Conservation (phyloP, 2,888 invertebrate genomes). For the Eupeodes latifasciatus region DNA sequence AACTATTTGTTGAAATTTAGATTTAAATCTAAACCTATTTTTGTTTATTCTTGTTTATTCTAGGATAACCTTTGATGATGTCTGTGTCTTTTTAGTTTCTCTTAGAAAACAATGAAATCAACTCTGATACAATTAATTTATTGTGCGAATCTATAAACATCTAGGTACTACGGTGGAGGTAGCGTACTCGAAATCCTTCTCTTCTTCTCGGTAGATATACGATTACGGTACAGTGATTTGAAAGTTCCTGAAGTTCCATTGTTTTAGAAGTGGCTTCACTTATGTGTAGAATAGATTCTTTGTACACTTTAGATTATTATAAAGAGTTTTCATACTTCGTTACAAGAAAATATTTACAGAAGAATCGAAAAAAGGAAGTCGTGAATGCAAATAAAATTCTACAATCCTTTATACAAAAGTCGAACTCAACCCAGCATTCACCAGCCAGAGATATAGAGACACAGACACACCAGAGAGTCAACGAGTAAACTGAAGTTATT, state of each 20-base stretch:
- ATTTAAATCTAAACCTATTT: background rate
- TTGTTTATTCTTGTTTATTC: conserved; percentile 2
- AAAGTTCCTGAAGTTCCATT: background rate
- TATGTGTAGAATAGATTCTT: background rate
- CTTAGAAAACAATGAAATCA: conserved; percentile 1
- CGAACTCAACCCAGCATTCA: background rate
- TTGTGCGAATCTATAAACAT: background rate
- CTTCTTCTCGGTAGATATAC: background rate
- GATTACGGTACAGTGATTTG: background rate
- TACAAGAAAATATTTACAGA: background rate
- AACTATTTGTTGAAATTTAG: background rate
- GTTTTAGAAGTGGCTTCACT: background rate
- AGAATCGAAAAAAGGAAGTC: background rate
- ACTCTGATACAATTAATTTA: background rate
- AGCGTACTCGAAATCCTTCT: background rate
- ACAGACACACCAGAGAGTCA: background rate
- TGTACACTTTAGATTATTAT: background rate
- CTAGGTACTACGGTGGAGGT: background rate
- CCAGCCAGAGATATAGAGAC: too few species aligned
- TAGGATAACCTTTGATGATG: background rate
- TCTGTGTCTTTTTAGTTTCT: background rate
- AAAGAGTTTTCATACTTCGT: background rate
- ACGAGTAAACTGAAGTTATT: background rate
- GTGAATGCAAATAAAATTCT: background rate
- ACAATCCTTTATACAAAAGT: background rate